Conservation (phyloP, 2,113 vertebrate genomes). For the Cettia cetti region DNA sequence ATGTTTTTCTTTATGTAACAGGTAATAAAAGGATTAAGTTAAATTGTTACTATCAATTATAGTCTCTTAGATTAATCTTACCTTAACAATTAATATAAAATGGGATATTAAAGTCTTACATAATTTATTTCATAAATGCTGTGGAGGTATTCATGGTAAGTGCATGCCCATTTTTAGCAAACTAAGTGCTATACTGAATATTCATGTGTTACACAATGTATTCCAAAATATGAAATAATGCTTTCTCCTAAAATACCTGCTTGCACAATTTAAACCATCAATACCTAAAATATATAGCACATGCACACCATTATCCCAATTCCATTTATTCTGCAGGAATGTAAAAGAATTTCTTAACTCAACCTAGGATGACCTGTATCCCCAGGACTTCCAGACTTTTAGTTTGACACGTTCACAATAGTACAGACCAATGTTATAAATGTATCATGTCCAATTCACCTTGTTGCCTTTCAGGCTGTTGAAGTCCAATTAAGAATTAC, state of each 20-base stretch:
- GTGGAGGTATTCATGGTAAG: not conserved
- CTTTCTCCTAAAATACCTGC: not conserved
- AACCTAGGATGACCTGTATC: not conserved
- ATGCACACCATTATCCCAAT: not conserved
- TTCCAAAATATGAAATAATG: not conserved
- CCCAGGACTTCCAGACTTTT: not conserved
- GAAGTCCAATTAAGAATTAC: not conserved
- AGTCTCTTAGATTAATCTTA: not conserved
- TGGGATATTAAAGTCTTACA: not conserved
- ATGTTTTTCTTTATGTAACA: not conserved
- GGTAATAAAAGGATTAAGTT: not conserved
- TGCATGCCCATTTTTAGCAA: not conserved
- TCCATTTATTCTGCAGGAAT: not conserved
- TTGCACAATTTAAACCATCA: not conserved
- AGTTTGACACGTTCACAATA: not conserved
- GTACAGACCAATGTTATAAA: not conserved
- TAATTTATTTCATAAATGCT: not conserved
- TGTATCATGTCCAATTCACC: not conserved
- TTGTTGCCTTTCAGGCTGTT: not conserved
- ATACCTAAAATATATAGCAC: not conserved
- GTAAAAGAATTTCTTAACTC: not conserved
- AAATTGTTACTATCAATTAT: not conserved
- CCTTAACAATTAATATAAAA: not conserved
- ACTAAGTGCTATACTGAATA: not conserved
- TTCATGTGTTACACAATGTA: not conserved